These are phyloP conservation scores for Onthophagus sagittarius DNA, from an alignment of 2,888 invertebrate species.

Conservation along the genomic window DNA sequence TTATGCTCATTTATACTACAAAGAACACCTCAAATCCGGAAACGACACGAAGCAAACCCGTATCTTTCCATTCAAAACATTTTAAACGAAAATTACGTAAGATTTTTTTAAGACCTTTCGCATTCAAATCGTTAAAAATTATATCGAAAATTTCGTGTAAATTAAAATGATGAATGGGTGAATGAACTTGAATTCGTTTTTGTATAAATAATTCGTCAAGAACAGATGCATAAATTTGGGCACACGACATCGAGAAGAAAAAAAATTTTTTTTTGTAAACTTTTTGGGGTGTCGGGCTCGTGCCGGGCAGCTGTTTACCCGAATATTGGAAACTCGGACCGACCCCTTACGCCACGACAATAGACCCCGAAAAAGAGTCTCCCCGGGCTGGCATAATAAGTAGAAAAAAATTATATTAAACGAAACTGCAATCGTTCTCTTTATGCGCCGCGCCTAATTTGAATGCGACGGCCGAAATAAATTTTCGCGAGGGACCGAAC, in stretches of 20 bases:
- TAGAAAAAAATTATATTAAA: constrained; percentile 43
- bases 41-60: not conserved
- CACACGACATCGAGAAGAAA: constrained; percentile 28
- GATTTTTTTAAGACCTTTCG: constrained; percentile 34
- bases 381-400: constrained; percentile 26
- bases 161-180: not conserved
- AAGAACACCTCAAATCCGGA: constrained; percentile 24
- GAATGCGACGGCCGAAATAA: not conserved
- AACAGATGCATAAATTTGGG: constrained; percentile 45
- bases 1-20: constrained; percentile 46
- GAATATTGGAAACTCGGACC: constrained; percentile 46
- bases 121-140: constrained; percentile 41
- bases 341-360: constrained; percentile 30
- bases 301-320: constrained; percentile 45
- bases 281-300: constrained; percentile 31
- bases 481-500: not conserved
- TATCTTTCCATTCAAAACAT: not conserved
- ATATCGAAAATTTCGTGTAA: not conserved
- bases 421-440: not conserved
- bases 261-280: constrained; percentile 30
- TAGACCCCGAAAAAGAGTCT: constrained; percentile 23
- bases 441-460: constrained; percentile 4
- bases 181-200: not conserved
- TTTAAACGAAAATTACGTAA: not conserved
- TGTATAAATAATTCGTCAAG: constrained; percentile 18